phyloP scores from a whole-genome alignment of 2,113 vertebrate genomes.

The Percopsis transmontana region DNA sequence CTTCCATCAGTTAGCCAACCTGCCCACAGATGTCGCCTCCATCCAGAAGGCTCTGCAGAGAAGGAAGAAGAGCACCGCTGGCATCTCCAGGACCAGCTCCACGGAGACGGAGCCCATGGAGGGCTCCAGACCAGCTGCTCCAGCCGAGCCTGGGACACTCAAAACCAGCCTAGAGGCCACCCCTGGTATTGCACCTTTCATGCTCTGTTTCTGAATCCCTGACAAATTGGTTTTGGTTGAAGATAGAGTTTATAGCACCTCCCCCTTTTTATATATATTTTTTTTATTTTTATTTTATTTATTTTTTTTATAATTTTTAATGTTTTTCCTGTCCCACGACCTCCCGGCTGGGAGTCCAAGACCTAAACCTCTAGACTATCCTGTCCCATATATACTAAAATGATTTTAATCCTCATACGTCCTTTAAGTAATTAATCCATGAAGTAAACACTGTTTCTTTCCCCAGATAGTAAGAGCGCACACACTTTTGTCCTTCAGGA shows the following conservation, averaged over 20 bases:
- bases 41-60: slow-evolving; percentile 90
- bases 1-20: slow-evolving; percentile 95
- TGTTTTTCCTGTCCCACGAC: too few relatives aligned
- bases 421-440: background rate
- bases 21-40: slow-evolving; percentile 80
- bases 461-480: background rate
- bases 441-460: background rate
- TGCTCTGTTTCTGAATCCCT: background rate
- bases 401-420: too few relatives aligned
- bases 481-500: slow-evolving; percentile 63
- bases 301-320: too few relatives aligned
- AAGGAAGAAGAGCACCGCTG: slow-evolving; percentile 77
- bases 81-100: slow-evolving; percentile 84
- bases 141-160: slow-evolving; percentile 86
- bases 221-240: too few relatives aligned
- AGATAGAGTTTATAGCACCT: too few relatives aligned
- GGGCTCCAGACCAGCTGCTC: slow-evolving; percentile 83
- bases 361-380: too few relatives aligned
- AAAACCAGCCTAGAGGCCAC: slow-evolving; percentile 91
- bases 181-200: slow-evolving; percentile 82
- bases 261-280: too few relatives aligned
- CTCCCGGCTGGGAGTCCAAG: too few relatives aligned
- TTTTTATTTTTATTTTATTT: too few relatives aligned
- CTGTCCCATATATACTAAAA: too few relatives aligned
- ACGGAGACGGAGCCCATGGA: slow-evolving; percentile 85